Conservation (phyloP, 2,113 vertebrate species). For the Percina caprodes region DNA sequence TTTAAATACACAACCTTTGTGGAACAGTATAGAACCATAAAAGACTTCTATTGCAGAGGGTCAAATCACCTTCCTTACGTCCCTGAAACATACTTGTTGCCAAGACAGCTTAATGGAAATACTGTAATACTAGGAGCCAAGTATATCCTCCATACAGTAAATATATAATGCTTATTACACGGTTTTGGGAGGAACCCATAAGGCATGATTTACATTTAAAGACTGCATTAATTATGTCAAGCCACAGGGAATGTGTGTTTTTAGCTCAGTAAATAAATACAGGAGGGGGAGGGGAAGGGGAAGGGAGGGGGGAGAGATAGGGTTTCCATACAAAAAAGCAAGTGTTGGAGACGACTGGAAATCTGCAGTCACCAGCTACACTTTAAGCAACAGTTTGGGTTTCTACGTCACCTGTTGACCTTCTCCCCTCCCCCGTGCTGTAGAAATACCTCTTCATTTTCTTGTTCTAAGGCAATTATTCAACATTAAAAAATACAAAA, state of each 20-base stretch:
- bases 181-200: conserved; percentile 65
- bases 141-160: conserved; percentile 64
- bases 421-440: conserved; percentile 17
- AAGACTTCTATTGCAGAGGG: conserved; percentile 23
- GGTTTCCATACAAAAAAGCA: conserved; percentile 43
- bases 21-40: conserved; percentile 14
- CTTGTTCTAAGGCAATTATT: conserved; percentile 59
- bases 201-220: conserved; percentile 73
- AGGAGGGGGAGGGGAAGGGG: conserved; percentile 36
- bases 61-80: conserved; percentile 35
- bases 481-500: conserved; percentile 45
- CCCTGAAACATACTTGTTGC: conserved; percentile 65
- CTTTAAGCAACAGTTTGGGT: conserved; percentile 66
- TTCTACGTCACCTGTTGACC: conserved; percentile 56
- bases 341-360: conserved; percentile 80
- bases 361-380: conserved; percentile 84
- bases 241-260: conserved; percentile 79
- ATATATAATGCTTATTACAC: conserved; percentile 42
- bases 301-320: neutral
- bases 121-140: conserved; percentile 47
- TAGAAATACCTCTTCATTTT: conserved; percentile 40
- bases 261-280: conserved; percentile 77
- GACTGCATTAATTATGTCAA: conserved; percentile 66
- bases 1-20: conserved; percentile 50
- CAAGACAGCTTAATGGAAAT: conserved; percentile 62